A percentile compares a stretch with the other conserved stretches of the same genome.
Conservation (phyloP, 2,888 invertebrate genomes). For the Glyphotaelius pellucidus region DNA sequence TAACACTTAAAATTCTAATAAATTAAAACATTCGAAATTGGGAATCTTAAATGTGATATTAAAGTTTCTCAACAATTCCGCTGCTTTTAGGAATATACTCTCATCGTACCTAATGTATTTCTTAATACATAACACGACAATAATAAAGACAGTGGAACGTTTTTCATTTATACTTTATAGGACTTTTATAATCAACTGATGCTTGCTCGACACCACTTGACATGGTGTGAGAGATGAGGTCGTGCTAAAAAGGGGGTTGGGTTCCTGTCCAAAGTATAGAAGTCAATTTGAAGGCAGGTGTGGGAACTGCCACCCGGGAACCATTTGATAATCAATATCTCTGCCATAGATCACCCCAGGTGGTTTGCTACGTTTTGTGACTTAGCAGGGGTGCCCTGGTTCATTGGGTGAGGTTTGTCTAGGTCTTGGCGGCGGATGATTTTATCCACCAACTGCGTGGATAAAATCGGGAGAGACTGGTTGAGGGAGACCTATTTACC, state of each 20-base stretch:
- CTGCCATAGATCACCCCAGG: too few species aligned
- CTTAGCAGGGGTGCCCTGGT: too few species aligned
- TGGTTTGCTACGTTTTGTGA: too few species aligned
- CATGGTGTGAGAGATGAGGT: background rate
- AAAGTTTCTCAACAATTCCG: background rate
- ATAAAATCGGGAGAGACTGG: too few species aligned
- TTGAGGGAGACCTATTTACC: too few species aligned
- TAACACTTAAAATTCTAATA: constrained; percentile 34
- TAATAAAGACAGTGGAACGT: background rate
- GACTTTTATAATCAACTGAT: background rate
- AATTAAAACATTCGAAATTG: background rate
- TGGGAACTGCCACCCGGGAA: too few species aligned
- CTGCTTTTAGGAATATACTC: background rate
- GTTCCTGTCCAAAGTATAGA: background rate
- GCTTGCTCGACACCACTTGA: background rate
- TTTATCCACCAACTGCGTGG: too few species aligned
- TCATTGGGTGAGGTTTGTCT: too few species aligned
- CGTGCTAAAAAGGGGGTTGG: background rate
- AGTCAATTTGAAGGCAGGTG: too few species aligned
- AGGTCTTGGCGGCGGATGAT: too few species aligned
- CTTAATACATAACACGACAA: background rate
- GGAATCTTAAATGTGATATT: background rate
- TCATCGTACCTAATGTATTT: background rate
- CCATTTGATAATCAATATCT: too few species aligned
- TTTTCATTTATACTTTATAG: background rate